These are phyloP conservation scores for Pteropus rufus DNA, from an alignment of 2,797 vertebrate genomes.

Conservation along the genomic window DNA sequence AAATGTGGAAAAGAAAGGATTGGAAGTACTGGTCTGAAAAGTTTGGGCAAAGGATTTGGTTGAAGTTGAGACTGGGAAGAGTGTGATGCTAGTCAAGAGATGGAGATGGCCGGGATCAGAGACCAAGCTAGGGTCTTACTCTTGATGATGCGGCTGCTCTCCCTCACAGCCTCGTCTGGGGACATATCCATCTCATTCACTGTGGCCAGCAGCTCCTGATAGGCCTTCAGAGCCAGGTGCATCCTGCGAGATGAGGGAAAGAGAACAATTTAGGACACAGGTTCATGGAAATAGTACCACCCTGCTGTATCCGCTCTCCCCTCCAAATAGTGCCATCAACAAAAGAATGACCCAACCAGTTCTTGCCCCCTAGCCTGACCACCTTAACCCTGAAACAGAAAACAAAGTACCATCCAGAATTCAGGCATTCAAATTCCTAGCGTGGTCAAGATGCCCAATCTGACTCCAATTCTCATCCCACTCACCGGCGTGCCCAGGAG, in stretches of 20 bases:
- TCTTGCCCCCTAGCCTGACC: neutral
- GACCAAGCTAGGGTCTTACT: slow-evolving; percentile 82
- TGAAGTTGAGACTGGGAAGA: neutral
- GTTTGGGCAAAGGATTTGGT: neutral
- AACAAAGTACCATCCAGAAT: neutral
- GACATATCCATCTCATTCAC: slow-evolving; percentile 94
- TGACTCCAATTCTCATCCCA: neutral
- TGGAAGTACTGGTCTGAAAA: neutral
- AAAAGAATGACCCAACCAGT: neutral
- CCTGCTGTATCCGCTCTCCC: no score
- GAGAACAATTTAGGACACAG: neutral
- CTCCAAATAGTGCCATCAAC: neutral
- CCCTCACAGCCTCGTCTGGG: slow-evolving; percentile 87
- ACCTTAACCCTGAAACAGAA: neutral
- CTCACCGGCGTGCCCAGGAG: slow-evolving; percentile 93
- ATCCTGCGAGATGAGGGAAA: slow-evolving; percentile 84
- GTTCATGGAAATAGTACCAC: neutral
- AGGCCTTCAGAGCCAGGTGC: slow-evolving; percentile 95
- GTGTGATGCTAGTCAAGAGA: neutral
- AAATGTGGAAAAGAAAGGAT: neutral
- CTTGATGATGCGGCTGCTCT: slow-evolving; percentile 94
- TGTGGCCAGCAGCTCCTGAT: slow-evolving; percentile 94
- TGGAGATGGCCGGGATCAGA: fast-evolving
- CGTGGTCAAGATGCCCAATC: neutral
- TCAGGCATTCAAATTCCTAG: neutral